phyloP scores from a whole-genome alignment of 1,140 invertebrate species.

The Lysiphlebus fabarum region DNA sequence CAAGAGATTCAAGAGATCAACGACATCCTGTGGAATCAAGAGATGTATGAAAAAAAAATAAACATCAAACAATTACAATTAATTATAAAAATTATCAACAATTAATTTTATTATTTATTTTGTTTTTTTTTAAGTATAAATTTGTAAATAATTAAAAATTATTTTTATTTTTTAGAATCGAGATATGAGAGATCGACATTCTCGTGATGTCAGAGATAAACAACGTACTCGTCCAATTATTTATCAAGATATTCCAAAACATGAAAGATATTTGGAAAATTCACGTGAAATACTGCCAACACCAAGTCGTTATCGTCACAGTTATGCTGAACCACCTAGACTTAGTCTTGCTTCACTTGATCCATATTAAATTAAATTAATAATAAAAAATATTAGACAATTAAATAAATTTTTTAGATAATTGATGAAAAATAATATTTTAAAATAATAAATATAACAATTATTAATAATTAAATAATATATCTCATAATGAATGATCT shows the following conservation, averaged over 20 bases:
- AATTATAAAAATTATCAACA: neutral
- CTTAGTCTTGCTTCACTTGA: slow-evolving; percentile 56
- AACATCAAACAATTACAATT: slow-evolving; percentile 3
- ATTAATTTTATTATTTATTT: neutral
- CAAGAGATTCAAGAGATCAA: slow-evolving; percentile 44
- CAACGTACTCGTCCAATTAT: slow-evolving; percentile 39
- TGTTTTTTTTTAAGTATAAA: slow-evolving; percentile 21
- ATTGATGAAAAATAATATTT: neutral
- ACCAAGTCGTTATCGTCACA: slow-evolving; percentile 55
- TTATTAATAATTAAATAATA: neutral
- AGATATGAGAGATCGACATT: slow-evolving; percentile 26
- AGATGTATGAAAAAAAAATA: slow-evolving; percentile 18
- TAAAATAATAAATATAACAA: slow-evolving; percentile 1
- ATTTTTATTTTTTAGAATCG: slow-evolving; percentile 18
- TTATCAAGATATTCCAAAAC: slow-evolving; percentile 58
- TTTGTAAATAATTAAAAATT: slow-evolving; percentile 13
- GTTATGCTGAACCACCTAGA: slow-evolving; percentile 57
- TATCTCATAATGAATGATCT: no score
- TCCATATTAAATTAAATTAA: slow-evolving; percentile 46
- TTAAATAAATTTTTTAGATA: neutral
- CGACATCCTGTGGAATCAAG: slow-evolving; percentile 31
- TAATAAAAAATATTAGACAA: neutral
- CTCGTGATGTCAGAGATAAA: slow-evolving; percentile 33
- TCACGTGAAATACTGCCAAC: slow-evolving; percentile 46
- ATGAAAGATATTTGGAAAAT: slow-evolving; percentile 58